A percentile compares a stretch with the other conserved stretches of the same genome.
Conservation (phyloP, 1,140 invertebrate genomes). For the Brachionus paranguensis region DNA sequence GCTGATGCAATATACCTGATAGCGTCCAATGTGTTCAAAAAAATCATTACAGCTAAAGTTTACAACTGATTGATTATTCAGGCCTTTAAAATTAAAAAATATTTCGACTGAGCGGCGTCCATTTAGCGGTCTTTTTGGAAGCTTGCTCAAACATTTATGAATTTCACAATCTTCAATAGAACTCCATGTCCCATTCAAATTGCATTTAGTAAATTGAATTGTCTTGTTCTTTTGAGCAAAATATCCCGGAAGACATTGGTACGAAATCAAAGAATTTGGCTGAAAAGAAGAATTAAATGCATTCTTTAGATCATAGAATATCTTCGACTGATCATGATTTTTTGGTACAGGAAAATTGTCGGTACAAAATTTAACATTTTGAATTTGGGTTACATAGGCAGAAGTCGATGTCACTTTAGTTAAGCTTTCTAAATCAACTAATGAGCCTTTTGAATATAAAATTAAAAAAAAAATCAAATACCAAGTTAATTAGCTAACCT, state of each 20-base stretch:
- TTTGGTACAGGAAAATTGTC: neutral
- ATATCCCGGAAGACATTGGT: constrained; percentile 25
- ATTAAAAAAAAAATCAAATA: neutral
- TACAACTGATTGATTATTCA: neutral
- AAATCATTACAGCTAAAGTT: constrained; percentile 21
- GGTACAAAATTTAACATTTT: neutral
- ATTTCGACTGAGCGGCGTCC: neutral
- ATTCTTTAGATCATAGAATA: neutral
- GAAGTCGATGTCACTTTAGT: too few species aligned
- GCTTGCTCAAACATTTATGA: neutral
- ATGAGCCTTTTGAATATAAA: neutral
- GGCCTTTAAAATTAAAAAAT: neutral
- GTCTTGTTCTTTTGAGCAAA: neutral
- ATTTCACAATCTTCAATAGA: neutral
- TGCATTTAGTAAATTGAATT: neutral
- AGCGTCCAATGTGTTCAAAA: neutral
- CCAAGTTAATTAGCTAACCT: neutral
- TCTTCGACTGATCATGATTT: neutral
- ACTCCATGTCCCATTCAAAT: neutral
- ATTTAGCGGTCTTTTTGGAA: constrained; percentile 22
- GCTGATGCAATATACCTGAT: neutral
- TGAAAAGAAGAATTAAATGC: neutral
- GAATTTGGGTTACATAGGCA: neutral
- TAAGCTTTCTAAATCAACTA: neutral
- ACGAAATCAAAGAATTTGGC: neutral